Evolutionary conservation across 2,113 vertebrate genomes (phyloP), one percentile per base, ranked within the genome.

Genomic region (Sinocyclocheilus anshuiensis): DNA sequence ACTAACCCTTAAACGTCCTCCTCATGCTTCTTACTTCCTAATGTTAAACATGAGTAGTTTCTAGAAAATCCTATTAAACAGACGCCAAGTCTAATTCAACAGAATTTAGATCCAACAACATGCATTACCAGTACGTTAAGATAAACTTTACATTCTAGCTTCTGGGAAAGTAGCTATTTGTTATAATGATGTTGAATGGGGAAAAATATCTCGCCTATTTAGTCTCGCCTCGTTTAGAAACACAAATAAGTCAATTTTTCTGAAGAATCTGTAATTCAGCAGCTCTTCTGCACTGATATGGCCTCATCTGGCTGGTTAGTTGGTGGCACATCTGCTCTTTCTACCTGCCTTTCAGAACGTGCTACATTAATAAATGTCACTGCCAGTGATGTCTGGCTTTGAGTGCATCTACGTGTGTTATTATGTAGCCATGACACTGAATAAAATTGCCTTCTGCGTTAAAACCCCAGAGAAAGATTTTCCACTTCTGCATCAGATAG

Each of bases 401-500:
- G 20, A 72, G 13, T 72, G 69, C 33, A 72, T 39, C 3, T 26
- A 12, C 1, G 24, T 6, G 12, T 39, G 18, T 72, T 72, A 22
- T 42, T 72, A 72, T 42, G 20, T 42, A 12, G 71, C 71, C 36
- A 13, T 74, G 36, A 42, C 36, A n/a, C n/a, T 72, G 20, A 39
- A 42, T 20, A 22, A 36, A 72, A 72, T 20, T 72, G 69, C 7
- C 8, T 42, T 42, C 71, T 12, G 20, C 36, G 42, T 72, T 72
- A 42, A 72, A 12, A 72, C 36, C 36, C 69, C 36, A 6, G 33
- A 42, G 69, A 42, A 39, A 22, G 20, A 22, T 5, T 42, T 75
- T 48, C 72, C 22, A 48, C 22, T 75, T 76, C n/a, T 50, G 42
- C 74, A 24, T 76, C 74, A 76, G 22, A 48, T 48, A 74, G 42